Evolutionary conservation across 2,797 vertebrate genomes (phyloP), one percentile per base, ranked within the genome.

Genomic region (Lepidocolaptes lacrymiger): DNA sequence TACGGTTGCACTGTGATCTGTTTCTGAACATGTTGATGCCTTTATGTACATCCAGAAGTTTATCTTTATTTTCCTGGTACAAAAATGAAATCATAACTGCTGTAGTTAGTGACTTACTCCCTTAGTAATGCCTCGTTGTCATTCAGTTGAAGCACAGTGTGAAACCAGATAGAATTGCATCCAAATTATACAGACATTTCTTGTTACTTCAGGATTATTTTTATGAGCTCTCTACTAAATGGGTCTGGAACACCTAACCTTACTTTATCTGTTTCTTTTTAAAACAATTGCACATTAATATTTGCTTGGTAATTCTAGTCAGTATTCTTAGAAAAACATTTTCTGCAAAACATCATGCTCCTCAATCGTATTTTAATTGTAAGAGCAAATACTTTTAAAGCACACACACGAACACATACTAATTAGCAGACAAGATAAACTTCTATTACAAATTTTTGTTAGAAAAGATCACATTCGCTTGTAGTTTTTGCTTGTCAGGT

Each of bases 211-310:
- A 77, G 73, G 46, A 4, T 93, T 95, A 67, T 90, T 96, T 95
- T 85, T 58, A 49, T 86, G 81, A 81, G 28, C 58, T 84, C 10
- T 91, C 23, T 62, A 22, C 61, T 77, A 88, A 91, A 52, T 92
- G 61, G 39, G 21, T 90, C 49, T 93, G 83, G 69, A 92, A 93
- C 74, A 85, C 88, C 51, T 89, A 89, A 71, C 11, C 9, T 76
- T 93, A 74, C 85, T 96, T 95, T 93, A 91, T 82, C 72, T 55
- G 49, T 58, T 85, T 80, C 36, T 93, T 96, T 91, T 64, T 8
- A 8, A 75, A 89, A 85, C 20, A 58, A 20, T 23, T 73, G 43
- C 12, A 46, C 5, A 6, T n/a, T 37, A 51, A 28, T 36, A 20
- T n/a, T 81, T 78, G 8, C n/a, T 68, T 64, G 30, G 14, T 64